Percentiles rank a stretch among this genome's conserved stretches.
phyloP scores from a whole-genome alignment of 2,888 invertebrate genomes.

The Ametastegia equiseti region DNA sequence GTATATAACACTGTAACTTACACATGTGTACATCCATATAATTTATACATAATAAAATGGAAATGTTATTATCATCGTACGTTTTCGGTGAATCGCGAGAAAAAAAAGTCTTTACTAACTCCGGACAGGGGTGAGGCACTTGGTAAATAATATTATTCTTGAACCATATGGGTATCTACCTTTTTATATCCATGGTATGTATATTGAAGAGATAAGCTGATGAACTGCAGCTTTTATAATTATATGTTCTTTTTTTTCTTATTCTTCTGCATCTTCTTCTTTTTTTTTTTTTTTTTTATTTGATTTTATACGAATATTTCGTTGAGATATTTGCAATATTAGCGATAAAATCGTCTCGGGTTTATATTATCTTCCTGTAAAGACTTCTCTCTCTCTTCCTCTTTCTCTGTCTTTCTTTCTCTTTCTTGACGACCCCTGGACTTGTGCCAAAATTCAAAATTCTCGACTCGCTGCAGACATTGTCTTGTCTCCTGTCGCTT shows the following conservation, averaged over 20 bases:
- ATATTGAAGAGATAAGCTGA: neutral
- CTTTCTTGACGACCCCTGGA: conserved; percentile 9
- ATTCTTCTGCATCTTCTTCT: neutral
- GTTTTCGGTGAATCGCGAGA: too few relatives aligned
- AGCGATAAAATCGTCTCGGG: neutral
- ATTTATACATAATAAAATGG: too few relatives aligned
- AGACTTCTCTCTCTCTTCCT: too few relatives aligned
- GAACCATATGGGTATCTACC: too few relatives aligned
- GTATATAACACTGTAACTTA: too few relatives aligned
- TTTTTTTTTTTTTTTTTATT: neutral
- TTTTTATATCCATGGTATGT: neutral
- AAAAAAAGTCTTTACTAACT: too few relatives aligned
- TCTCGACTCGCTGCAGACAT: neutral
- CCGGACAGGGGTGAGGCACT: too few relatives aligned
- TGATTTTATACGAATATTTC: neutral
- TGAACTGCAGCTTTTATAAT: neutral
- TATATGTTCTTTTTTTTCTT: neutral
- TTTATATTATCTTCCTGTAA: neutral
- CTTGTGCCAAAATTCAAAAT: neutral
- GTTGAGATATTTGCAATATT: neutral
- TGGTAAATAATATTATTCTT: too few relatives aligned
- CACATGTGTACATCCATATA: too few relatives aligned
- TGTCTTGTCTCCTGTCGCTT: neutral
- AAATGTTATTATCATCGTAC: too few relatives aligned
- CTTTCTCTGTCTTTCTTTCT: neutral